phyloP scores from a whole-genome alignment of 2,797 vertebrate genomes.

The Rhincodon typus region DNA sequence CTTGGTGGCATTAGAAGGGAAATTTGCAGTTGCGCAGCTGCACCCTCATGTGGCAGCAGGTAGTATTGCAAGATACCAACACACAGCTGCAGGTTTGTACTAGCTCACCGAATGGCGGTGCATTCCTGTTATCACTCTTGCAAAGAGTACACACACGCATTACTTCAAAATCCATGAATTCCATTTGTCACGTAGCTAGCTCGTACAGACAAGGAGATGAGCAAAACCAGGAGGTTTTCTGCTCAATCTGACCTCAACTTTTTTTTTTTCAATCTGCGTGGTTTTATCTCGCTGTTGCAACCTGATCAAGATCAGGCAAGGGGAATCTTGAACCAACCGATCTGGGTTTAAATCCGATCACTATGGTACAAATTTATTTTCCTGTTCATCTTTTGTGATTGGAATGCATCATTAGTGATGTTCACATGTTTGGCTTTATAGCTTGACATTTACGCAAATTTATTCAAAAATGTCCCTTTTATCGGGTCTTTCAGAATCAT shows the following conservation, averaged over 20 bases:
- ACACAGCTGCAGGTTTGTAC: not conserved
- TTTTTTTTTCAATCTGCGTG: not conserved
- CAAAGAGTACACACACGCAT: not conserved
- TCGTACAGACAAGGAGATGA: not conserved
- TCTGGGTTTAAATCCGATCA: not conserved
- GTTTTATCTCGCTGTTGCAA: not conserved
- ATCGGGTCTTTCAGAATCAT: too few relatives aligned
- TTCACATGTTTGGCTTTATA: not conserved
- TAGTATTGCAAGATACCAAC: not conserved
- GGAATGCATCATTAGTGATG: not conserved
- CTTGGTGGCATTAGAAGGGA: not conserved
- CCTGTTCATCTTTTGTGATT: not conserved
- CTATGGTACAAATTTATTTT: not conserved
- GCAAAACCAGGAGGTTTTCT: not conserved
- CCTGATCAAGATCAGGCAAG: not conserved
- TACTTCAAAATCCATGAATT: not conserved
- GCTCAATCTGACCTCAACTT: not conserved
- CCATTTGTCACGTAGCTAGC: not conserved
- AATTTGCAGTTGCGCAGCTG: not conserved
- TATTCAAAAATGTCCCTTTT: too few relatives aligned
- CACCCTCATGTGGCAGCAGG: not conserved
- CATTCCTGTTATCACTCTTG: not conserved
- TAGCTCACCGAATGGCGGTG: too few relatives aligned
- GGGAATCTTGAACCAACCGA: not conserved
- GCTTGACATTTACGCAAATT: too few relatives aligned